Evolutionary conservation across 2,888 invertebrate genomes (phyloP).

Genomic region (Cosmopolites sordidus): DNA sequence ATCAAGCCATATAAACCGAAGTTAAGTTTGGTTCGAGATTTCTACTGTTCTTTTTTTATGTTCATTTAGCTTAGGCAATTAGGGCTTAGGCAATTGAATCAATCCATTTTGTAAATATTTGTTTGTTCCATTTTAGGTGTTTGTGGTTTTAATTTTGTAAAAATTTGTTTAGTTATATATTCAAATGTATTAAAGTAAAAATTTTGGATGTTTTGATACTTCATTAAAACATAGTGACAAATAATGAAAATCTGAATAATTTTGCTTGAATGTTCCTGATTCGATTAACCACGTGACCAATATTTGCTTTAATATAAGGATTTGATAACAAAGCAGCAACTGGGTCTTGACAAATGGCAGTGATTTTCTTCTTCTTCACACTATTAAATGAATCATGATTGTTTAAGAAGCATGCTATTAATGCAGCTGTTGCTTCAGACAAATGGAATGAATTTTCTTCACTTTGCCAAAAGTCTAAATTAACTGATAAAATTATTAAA

Average conservation of each 20-base stretch:
- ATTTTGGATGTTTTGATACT: too few species aligned
- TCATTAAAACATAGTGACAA: too few species aligned
- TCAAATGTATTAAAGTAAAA: too few species aligned
- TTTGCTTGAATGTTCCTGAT: slow-evolving; percentile 57
- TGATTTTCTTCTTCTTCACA: slow-evolving; percentile 56
- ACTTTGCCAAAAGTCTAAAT: slow-evolving; percentile 82
- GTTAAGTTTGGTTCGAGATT: too few species aligned
- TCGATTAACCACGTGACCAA: slow-evolving; percentile 57
- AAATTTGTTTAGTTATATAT: too few species aligned
- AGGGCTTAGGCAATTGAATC: too few species aligned
- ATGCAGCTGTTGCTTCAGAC: slow-evolving; percentile 67
- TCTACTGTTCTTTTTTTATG: too few species aligned
- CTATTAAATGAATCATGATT: slow-evolving; percentile 57
- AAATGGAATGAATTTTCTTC: slow-evolving; percentile 83
- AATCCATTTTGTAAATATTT: too few species aligned
- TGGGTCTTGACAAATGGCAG: slow-evolving; percentile 69
- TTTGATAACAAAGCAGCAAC: slow-evolving; percentile 70
- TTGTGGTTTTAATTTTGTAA: too few species aligned
- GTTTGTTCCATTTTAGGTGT: too few species aligned
- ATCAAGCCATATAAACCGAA: too few species aligned
- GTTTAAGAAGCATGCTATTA: slow-evolving; percentile 67
- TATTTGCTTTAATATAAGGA: slow-evolving; percentile 70
- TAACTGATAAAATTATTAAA: slow-evolving; percentile 62
- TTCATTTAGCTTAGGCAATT: too few species aligned
- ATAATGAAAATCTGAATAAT: slow-evolving; percentile 57